Percentiles rank a stretch among this genome's conserved stretches.
These are phyloP conservation scores for Danio jaintianensis DNA, from an alignment of 2,797 vertebrate species.

Conservation along the genomic window DNA sequence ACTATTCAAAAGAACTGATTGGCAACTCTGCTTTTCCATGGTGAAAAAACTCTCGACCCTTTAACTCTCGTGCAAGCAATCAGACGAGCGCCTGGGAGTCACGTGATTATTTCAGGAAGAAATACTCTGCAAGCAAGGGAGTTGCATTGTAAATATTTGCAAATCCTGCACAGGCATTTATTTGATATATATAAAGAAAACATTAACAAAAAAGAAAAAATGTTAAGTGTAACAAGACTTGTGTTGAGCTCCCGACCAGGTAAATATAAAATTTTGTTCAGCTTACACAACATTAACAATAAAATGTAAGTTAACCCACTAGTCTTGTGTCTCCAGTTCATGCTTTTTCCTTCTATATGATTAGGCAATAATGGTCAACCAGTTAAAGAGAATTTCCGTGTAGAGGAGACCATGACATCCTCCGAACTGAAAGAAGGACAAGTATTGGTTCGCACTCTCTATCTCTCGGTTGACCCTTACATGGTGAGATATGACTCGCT, in stretches of 20 bases:
- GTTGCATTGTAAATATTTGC: background rate
- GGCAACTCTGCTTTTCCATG: background rate
- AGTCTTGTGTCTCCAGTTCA: background rate
- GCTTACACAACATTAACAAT: background rate
- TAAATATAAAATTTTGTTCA: conserved; percentile 47
- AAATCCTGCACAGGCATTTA: background rate
- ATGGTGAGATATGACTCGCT: conserved; percentile 80
- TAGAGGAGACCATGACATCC: conserved; percentile 79
- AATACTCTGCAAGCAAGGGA: too few species aligned
- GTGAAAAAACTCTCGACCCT: background rate
- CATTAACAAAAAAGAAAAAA: conserved; percentile 2
- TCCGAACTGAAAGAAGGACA: conserved; percentile 80
- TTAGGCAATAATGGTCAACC: conserved; percentile 86
- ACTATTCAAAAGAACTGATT: background rate
- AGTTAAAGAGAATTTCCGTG: conserved; percentile 84
- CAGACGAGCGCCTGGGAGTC: background rate
- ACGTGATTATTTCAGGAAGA: conserved; percentile 30
- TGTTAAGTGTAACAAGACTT: conserved; percentile 72
- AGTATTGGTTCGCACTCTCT: conserved; percentile 85
- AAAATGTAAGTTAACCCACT: background rate
- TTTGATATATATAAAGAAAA: background rate
- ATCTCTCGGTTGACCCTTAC: conserved; percentile 97
- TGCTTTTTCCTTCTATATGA: background rate
- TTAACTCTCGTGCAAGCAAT: conserved; percentile 25
- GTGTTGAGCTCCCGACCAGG: conserved; percentile 78